A percentile compares a stretch with the other conserved stretches of the same genome.
Conservation (phyloP, 2,113 vertebrate species). For the Oreochromis niloticus region DNA sequence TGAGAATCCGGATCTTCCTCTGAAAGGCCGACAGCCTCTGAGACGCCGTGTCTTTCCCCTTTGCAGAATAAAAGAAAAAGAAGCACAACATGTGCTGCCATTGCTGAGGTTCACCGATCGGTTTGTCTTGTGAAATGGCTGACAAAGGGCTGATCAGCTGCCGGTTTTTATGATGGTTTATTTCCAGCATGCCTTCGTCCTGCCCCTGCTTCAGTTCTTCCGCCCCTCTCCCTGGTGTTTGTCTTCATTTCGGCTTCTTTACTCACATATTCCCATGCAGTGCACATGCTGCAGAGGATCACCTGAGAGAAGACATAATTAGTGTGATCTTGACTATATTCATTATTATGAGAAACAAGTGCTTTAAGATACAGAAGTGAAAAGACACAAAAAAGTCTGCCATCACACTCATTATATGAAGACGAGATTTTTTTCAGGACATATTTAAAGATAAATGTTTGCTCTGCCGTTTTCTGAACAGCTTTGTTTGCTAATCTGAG, state of each 20-base stretch:
- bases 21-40: neutral
- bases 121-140: neutral
- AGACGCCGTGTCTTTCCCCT: slow-evolving; percentile 2
- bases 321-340: slow-evolving; percentile 4
- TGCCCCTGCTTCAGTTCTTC: neutral
- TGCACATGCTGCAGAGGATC: slow-evolving; percentile 1
- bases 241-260: neutral
- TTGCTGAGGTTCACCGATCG: neutral
- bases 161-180: neutral
- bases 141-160: neutral
- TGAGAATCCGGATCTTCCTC: neutral
- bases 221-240: neutral
- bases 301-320: slow-evolving; percentile 43
- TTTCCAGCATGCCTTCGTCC: neutral
- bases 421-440: neutral
- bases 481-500: slow-evolving; percentile 16
- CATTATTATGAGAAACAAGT: slow-evolving; percentile 10
- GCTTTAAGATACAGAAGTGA: neutral
- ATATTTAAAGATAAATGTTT: neutral
- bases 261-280: neutral
- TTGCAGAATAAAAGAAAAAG: slow-evolving; percentile 42
- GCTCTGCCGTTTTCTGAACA: neutral
- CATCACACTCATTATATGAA: neutral
- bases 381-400: neutral
- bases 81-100: slow-evolving; percentile 32